Base-by-base conservation (phyloP, 2,113 vertebrate genomes). In the Montifringilla adamsi region DNA sequence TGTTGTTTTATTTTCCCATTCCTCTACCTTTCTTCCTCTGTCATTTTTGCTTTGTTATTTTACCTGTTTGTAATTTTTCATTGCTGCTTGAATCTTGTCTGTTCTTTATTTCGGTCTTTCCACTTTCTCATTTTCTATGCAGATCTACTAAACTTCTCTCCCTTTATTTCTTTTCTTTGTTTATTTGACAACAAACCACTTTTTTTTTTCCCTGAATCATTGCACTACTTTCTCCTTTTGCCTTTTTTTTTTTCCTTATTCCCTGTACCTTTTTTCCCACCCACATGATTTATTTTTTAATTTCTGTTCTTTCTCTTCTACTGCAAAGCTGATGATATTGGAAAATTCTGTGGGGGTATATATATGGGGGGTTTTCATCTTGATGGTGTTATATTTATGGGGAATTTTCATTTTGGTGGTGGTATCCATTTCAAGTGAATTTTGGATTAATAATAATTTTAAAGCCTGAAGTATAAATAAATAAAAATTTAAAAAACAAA, bases 41-140 rank as follows among this genome's bases (percentile, higher is more conserved):
- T 87, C n/a, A 33, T 41, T 95, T 93, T 92, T 78, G 41, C 69
- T 92, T 91, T 85, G 35, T 95, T 91, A 75, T 92, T 94, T 89
- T 82, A 72, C 23, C 30, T 52, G 44, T 84, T 87, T 43, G 60
- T 84, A 68, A 47, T 87, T 97, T 93, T 92, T 94, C 84, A 63
- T 87, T 92, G 27, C n/a, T 94, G 44, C 77, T 90, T 84, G 66
- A 62, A 49, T 89, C 77, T 81, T 63, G 28, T 79, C 33, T 97
- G 16, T 82, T 87, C 19, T 91, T 88, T 91, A 70, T 74, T 90
- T 31, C 13, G 70, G 7, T 79, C 26, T 83, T 79, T 66, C 24
- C 78, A 55, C 27, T 37, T 64, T 69, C 82, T 93, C 15, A 21
- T 81, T 89, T 92, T 89, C 27, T 55, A 2, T 72, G 35, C 17